Percentiles rank a stretch among this genome's conserved stretches.
phyloP scores from a whole-genome alignment of 2,888 invertebrate genomes.

The Drosophila vallismaia region DNA sequence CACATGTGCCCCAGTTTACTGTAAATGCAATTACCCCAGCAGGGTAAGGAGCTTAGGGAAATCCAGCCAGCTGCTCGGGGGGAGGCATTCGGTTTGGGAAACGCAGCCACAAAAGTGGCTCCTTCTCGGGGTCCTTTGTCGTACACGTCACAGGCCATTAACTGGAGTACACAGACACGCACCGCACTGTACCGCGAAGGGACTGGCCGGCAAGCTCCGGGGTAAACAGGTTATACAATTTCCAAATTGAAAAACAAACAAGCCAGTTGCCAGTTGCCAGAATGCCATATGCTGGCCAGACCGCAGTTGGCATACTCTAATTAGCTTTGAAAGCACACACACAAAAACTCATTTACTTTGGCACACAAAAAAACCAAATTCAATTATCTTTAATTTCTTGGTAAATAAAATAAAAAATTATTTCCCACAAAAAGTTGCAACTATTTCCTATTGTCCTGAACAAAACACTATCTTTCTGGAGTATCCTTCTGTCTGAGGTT shows the following conservation, averaged over 20 bases:
- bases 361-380: background rate
- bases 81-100: background rate
- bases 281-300: conserved; percentile 14
- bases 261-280: background rate
- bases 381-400: background rate
- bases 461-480: background rate
- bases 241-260: conserved; percentile 67
- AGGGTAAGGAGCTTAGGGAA: conserved; percentile 27
- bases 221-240: conserved; percentile 70
- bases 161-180: conserved; percentile 40
- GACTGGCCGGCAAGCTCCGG: conserved; percentile 39
- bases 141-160: conserved; percentile 48
- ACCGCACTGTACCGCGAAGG: conserved; percentile 4
- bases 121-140: background rate
- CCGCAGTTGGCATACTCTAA: conserved; percentile 3
- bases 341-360: background rate
- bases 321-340: background rate
- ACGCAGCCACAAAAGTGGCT: conserved; percentile 25
- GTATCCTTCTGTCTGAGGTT: background rate
- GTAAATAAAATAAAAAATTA: background rate
- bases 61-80: conserved; percentile 16
- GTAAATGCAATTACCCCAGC: conserved; percentile 66
- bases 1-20: conserved; percentile 58
- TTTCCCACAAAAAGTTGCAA: background rate
- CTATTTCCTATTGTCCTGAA: background rate